Evolutionary conservation across 2,113 vertebrate species (phyloP).

Genomic region (Shinisaurus crocodilurus): DNA sequence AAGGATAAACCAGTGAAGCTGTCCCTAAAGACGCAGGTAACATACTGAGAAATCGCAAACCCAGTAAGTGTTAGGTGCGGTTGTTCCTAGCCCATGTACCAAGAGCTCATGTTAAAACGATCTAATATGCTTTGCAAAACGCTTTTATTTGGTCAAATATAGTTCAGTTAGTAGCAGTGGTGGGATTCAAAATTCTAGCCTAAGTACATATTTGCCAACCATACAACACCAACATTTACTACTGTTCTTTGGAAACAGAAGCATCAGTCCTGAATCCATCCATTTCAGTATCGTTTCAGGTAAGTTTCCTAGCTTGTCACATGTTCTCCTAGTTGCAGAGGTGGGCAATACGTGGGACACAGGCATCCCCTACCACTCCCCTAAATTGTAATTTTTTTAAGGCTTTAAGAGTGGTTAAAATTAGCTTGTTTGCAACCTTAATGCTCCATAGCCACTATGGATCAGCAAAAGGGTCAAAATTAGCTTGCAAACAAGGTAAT

Average conservation of each 20-base stretch:
- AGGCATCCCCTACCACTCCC: too few relatives aligned
- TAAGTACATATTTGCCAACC: not conserved
- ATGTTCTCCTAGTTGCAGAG: not conserved
- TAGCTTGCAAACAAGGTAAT: too few relatives aligned
- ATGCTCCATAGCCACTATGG: too few relatives aligned
- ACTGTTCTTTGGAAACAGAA: not conserved
- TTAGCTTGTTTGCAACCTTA: too few relatives aligned
- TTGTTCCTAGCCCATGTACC: not conserved
- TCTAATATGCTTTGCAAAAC: not conserved
- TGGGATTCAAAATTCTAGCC: not conserved
- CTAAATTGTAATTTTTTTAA: too few relatives aligned
- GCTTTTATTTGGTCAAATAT: not conserved
- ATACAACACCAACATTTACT: not conserved
- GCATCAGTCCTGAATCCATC: not conserved
- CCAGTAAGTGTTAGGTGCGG: too few relatives aligned
- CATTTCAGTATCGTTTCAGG: not conserved
- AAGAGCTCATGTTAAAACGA: not conserved
- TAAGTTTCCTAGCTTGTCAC: not conserved
- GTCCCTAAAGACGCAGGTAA: conserved; percentile 64
- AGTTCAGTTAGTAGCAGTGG: not conserved
- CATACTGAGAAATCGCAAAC: conserved; percentile 48
- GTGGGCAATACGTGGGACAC: too few relatives aligned
- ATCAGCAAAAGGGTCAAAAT: too few relatives aligned
- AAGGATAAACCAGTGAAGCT: conserved; percentile 65
- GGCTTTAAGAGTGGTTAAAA: too few relatives aligned